Evolutionary conservation across 2,113 vertebrate species (phyloP).

Genomic region (Campylomormyrus numenius): DNA sequence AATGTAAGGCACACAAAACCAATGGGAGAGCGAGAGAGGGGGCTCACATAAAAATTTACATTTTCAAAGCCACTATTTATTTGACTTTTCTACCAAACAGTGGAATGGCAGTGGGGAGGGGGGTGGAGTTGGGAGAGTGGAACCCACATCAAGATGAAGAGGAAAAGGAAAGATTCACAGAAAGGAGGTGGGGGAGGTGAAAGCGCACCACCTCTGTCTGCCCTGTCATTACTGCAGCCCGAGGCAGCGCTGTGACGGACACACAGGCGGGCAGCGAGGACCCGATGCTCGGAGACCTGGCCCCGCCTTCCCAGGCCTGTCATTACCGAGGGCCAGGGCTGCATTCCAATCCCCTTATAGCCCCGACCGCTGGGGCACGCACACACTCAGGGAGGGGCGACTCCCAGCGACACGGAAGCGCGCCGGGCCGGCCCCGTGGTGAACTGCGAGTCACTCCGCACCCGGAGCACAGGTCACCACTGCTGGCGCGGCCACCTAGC

Average conservation of each 20-base stretch:
- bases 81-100: slow-evolving; percentile 43
- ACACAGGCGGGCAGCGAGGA: slow-evolving; percentile 17
- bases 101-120: slow-evolving; percentile 23
- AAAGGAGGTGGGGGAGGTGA: not conserved
- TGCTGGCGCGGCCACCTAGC: slow-evolving; percentile 28
- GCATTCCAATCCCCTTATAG: slow-evolving; percentile 65
- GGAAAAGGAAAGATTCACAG: not conserved
- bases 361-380: slow-evolving; percentile 48
- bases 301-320: slow-evolving; percentile 64
- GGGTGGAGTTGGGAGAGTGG: not conserved
- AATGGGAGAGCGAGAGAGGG: slow-evolving; percentile 21
- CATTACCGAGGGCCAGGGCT: slow-evolving; percentile 61
- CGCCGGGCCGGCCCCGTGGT: slow-evolving; percentile 24
- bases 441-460: slow-evolving; percentile 47
- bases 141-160: slow-evolving; percentile 14
- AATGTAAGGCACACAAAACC: slow-evolving; percentile 47
- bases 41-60: slow-evolving; percentile 50
- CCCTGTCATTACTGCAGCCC: not conserved
- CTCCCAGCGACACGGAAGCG: slow-evolving; percentile 18
- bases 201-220: not conserved
- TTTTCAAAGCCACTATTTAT: slow-evolving; percentile 54
- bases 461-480: slow-evolving; percentile 19
- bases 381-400: slow-evolving; percentile 20
- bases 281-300: slow-evolving; percentile 35
- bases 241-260: not conserved